phyloP scores from a whole-genome alignment of 2,888 invertebrate genomes.

The Antheraea assamensis region DNA sequence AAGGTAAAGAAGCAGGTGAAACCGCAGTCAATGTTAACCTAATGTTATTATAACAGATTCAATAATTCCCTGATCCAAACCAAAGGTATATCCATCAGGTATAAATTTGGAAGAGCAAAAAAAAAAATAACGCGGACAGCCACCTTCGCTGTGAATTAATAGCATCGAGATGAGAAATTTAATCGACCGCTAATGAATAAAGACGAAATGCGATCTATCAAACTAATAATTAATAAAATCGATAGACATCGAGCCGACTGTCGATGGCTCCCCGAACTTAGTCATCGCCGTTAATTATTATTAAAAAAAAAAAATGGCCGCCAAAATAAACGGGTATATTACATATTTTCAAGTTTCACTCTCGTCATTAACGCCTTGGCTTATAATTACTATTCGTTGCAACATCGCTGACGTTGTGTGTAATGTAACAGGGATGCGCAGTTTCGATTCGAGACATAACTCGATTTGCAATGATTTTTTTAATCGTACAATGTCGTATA shows the following conservation, averaged over 20 bases:
- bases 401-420: conserved; percentile 13
- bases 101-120: background rate
- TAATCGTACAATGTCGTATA: background rate
- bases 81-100: background rate
- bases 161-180: conserved; percentile 58
- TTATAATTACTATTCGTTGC: conserved; percentile 44
- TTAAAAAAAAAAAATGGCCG: conserved; percentile 71
- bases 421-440: background rate
- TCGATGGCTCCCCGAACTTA: conserved; percentile 73
- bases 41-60: background rate
- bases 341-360: conserved; percentile 57
- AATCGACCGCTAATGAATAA: conserved; percentile 72
- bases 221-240: conserved; percentile 81
- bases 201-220: conserved; percentile 77
- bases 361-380: conserved; percentile 54
- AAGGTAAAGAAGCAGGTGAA: too few relatives aligned
- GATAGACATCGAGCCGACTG: conserved; percentile 64
- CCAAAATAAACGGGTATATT: conserved; percentile 74
- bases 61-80: background rate
- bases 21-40: background rate
- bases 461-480: background rate
- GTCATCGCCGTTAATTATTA: conserved; percentile 80
- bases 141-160: conserved; percentile 54
- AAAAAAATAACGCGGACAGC: conserved; percentile 23
- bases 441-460: background rate